Base-by-base conservation (phyloP, 2,797 vertebrate species). In the Lagocephalus sceleratus region DNA sequence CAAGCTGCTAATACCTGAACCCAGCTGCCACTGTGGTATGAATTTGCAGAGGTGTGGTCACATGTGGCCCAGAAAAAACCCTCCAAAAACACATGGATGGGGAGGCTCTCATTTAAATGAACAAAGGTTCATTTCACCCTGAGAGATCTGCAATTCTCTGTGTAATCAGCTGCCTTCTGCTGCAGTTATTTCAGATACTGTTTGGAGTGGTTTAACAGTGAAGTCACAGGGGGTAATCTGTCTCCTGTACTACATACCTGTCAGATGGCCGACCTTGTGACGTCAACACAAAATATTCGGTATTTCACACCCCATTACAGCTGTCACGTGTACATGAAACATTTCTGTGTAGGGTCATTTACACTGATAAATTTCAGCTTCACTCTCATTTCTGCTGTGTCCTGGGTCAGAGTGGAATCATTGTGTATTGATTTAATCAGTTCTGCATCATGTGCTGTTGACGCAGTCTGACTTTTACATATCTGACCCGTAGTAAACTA, bases 1-100 rank as follows among this genome's bases (percentile, higher is more conserved):
- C 41, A 87, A 64, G 75, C 74, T 77, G 78, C 76, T 73, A 45
- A 67, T 62, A 78, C 68, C 58, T 47, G 15, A 55, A 60, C 82
- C 66, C 60, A 68, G 57, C 61, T 78, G 32, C 22, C 74, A 62
- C 32, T 16, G 51, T 9, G 26, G 59, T 79, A 75, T 53, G 60
- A 82, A 39, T 71, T 62, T 68, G 20, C 61, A 71, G 63, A 57
- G 62, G 22, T 50, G 43, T 16, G 49, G 57, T 66, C 54, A 48
- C 66, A 48, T 60, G 14, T 4, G 14, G 48, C 38, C 51, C 51
- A 63, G 40, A 52, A 57, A 57, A 63, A 21, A 6, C 6, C 40
- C 6, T 8, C 46, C 60, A 50, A 44, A 59, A 21, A 11, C 16
- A 17, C 11, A 15, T 5, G 20, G 22, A 6, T 2, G 52, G 19